These are phyloP conservation scores for Masticophis lateralis DNA, from an alignment of 2,797 vertebrate species.

Conservation along the genomic window DNA sequence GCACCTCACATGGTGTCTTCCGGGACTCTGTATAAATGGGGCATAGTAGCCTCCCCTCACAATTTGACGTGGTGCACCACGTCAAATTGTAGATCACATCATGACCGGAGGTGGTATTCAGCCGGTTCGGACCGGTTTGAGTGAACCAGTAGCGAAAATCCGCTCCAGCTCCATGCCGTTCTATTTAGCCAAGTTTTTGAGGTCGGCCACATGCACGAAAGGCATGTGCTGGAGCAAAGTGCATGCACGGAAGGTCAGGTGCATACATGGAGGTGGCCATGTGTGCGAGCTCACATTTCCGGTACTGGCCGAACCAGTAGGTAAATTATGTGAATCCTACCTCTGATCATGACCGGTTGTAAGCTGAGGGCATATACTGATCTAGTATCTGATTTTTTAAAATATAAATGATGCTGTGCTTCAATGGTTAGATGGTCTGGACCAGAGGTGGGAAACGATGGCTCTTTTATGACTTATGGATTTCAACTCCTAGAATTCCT, in stretches of 20 bases:
- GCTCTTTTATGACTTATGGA: not conserved
- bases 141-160: too few relatives aligned
- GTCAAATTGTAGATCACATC: not conserved
- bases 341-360: not conserved
- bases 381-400: not conserved
- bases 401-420: not conserved
- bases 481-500: not conserved
- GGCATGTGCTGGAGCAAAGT: too few relatives aligned
- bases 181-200: too few relatives aligned
- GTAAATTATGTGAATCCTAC: too few relatives aligned
- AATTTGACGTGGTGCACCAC: fast-evolving
- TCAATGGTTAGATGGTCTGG: not conserved
- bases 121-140: too few relatives aligned
- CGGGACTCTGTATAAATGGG: not conserved
- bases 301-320: too few relatives aligned
- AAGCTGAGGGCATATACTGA: not conserved
- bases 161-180: fast-evolving
- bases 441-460: not conserved
- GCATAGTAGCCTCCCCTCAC: not conserved
- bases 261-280: too few relatives aligned
- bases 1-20: not conserved
- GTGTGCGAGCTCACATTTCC: too few relatives aligned
- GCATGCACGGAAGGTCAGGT: too few relatives aligned
- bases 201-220: too few relatives aligned
- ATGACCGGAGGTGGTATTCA: not conserved